These are phyloP conservation scores for Hippopotamus amphibius DNA, from an alignment of 2,113 vertebrate species.

Conservation along the genomic window DNA sequence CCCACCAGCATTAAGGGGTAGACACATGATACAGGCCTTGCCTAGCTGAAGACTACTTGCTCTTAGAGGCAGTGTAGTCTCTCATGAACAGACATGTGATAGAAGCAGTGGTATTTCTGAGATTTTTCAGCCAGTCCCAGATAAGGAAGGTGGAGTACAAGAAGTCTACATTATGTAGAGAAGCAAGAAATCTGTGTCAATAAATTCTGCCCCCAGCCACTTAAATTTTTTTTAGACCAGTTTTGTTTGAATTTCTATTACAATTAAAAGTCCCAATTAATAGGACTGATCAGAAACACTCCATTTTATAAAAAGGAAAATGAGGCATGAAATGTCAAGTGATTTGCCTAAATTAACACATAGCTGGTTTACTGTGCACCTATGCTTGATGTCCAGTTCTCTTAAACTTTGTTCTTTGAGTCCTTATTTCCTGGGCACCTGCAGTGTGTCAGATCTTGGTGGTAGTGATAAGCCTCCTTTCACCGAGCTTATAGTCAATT, in stretches of 20 bases:
- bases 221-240: neutral
- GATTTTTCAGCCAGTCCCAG: neutral
- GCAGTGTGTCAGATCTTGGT: neutral
- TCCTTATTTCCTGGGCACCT: neutral
- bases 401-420: neutral
- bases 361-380: neutral
- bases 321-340: neutral
- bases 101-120: neutral
- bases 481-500: fast-evolving
- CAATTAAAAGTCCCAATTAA: neutral
- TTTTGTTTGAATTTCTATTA: constrained; percentile 42
- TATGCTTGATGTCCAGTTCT: neutral
- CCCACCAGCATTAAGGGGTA: neutral
- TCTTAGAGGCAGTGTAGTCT: neutral
- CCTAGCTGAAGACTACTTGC: fast-evolving
- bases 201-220: neutral
- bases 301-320: neutral
- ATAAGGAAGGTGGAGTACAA: neutral
- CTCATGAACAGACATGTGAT: neutral
- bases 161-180: neutral
- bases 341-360: neutral
- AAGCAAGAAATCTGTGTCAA: neutral
- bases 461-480: neutral
- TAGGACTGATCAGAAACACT: neutral
- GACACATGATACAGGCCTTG: neutral